Evolutionary conservation across 1,140 invertebrate species (phyloP), one percentile per base, ranked within the genome.

Genomic region (Phortica variegata): DNA sequence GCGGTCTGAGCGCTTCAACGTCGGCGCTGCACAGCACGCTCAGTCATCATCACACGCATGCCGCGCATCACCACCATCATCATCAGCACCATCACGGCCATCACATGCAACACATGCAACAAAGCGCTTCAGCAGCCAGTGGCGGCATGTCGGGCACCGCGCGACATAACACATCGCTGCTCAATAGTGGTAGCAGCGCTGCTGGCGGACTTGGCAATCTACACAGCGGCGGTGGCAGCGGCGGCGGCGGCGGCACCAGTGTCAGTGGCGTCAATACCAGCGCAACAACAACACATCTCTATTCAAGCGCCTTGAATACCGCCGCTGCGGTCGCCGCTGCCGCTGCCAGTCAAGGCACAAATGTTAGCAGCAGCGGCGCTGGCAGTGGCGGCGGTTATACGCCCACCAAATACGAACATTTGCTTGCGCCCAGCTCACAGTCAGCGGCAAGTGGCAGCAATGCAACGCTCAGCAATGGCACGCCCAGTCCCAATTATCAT

Each of bases 11-110:
- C 23, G 45, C 23, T 26, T n/a, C n/a, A n/a, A n/a, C 23, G 56
- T 21, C 61, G 63, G 32, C 62, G 66, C 8, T 40, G 9, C 70
- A 68, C 41, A 39, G 26, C 18, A 26, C 70, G 9, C 15, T 51
- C 4, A 68, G 43, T 29, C 71, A 74, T 45, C 65, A 65, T 15
- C 70, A 73, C 48, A 81, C 81, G 42, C 68, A n/a, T n/a, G n/a
- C n/a, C n/a, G n/a, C n/a, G n/a, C n/a, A n/a, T n/a, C n/a, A n/a
- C n/a, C n/a, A n/a, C n/a, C n/a, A 71, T 19, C 57, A 57, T 2
- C 61, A 56, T 8, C 56, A 63, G 4, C 46, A 61, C n/a, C 49
- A 52, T 18, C 43, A 34, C 2, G 46, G 39, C 8, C 56, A 43
- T 17, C 48, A 45, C 15, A 43, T 47, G 23, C 49, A 52, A 20